Evolutionary conservation across 2,797 vertebrate genomes (phyloP).

Genomic region (Thripadectes ignobilis): DNA sequence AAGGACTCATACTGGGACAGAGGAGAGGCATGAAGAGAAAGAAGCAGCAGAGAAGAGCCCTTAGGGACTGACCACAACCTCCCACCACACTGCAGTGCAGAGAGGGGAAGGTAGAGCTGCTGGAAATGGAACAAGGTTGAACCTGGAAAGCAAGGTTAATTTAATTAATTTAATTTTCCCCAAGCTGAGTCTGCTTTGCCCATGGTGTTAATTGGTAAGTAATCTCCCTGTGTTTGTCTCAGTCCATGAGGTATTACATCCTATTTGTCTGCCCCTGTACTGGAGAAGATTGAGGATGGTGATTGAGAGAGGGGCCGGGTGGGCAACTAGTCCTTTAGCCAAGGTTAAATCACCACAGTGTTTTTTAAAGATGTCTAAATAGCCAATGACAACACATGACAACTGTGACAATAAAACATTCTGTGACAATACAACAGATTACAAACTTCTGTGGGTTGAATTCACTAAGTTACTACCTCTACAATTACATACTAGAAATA

Average conservation of each 20-base stretch:
- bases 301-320: background rate
- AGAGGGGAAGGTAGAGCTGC: background rate
- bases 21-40: background rate
- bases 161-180: background rate
- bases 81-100: background rate
- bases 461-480: background rate
- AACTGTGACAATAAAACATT: background rate
- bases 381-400: background rate
- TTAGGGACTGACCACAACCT: background rate
- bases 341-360: background rate
- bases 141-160: background rate
- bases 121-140: background rate
- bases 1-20: background rate
- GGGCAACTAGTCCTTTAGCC: background rate
- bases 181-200: background rate
- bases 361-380: background rate
- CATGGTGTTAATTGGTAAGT: background rate
- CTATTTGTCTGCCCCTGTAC: background rate
- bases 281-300: background rate
- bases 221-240: background rate
- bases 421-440: background rate
- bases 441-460: background rate
- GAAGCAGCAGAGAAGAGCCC: background rate
- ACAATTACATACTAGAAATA: background rate
- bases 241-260: background rate